Base-by-base conservation (phyloP, 2,797 vertebrate species). In the Champsocephalus esox region DNA sequence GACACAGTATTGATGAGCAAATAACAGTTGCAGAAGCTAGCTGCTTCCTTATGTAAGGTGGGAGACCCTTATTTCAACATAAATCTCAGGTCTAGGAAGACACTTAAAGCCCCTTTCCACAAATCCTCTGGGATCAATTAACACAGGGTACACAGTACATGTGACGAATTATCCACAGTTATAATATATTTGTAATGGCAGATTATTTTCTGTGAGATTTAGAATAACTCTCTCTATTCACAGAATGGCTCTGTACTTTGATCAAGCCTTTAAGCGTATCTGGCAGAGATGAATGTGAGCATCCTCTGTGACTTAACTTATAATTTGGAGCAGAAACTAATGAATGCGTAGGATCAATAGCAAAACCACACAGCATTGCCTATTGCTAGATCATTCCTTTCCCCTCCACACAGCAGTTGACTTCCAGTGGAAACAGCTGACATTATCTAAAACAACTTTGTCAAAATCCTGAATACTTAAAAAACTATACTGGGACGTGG, bases 91-190 rank as follows among this genome's bases (percentile, higher is more conserved):
- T 44, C 66, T 59, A 10, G 49, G 17, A 21, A 69, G 48, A 60
- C 45, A 49, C 54, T 77, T 19, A 79, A 57, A 73, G 41, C 66
- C 60, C 44, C 55, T 69, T 19, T 72, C 60, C 45, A 56, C 58
- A 70, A 76, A 79, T 85, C 86, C 58, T 59, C 60, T 28, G 80
- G 81, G 75, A 71, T 86, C 68, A 85, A 85, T 86, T 85, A 82
- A 74, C 54, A 21, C 45, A 21, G 3, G 2, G 43, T 38, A 54
- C 43, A 70, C 0, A 43, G 24, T 32, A 68, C 49, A 61, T 1
- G 6, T 8, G 34, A 45, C 8, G 58, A 68, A 78, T 62, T 45
- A 66, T 64, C 21, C 41, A 65, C 32, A 63, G n/a, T 50, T 63
- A 65, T 51, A 51, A 49, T 41, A 17, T 67, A 34, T 75, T 48